These are phyloP conservation scores for Resseliella maxima DNA, from an alignment of 2,888 invertebrate species.

Conservation along the genomic window DNA sequence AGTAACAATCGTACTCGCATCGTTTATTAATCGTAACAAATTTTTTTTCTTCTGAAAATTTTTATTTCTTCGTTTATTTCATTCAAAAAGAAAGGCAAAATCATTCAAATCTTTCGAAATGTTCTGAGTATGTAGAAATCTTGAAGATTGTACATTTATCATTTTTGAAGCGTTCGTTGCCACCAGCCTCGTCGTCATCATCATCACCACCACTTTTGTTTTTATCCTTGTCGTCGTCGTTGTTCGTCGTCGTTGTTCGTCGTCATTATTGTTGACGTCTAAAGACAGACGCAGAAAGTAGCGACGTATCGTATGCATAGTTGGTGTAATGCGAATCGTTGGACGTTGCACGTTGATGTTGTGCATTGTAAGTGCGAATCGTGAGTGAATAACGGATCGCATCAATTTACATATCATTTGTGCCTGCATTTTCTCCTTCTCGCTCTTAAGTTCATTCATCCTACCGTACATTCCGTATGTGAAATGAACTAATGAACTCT, in stretches of 20 bases:
- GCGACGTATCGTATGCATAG: not conserved
- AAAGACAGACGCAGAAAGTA: slow-evolving; percentile 3
- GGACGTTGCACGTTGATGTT: not conserved
- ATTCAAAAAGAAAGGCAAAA: too few relatives aligned
- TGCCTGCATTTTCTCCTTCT: slow-evolving; percentile 40
- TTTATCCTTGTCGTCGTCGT: too few relatives aligned
- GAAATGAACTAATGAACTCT: not conserved
- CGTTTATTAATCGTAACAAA: too few relatives aligned
- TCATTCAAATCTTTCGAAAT: too few relatives aligned
- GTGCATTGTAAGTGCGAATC: not conserved
- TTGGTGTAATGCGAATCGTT: slow-evolving; percentile 8
- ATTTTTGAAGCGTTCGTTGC: not conserved
- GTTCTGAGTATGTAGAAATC: too few relatives aligned
- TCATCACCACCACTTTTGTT: too few relatives aligned
- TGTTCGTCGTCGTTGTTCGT: not conserved
- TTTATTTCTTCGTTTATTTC: too few relatives aligned
- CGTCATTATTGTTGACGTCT: too few relatives aligned
- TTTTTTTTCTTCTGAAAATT: too few relatives aligned
- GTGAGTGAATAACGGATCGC: slow-evolving; percentile 45
- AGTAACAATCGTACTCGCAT: too few relatives aligned
- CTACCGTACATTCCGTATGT: not conserved
- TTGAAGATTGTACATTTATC: not conserved
- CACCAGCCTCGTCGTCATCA: not conserved
- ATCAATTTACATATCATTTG: slow-evolving; percentile 51
- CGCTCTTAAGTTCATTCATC: slow-evolving; percentile 48